Conservation (phyloP, 2,113 vertebrate species). For the Dicerorhinus sumatrensis region DNA sequence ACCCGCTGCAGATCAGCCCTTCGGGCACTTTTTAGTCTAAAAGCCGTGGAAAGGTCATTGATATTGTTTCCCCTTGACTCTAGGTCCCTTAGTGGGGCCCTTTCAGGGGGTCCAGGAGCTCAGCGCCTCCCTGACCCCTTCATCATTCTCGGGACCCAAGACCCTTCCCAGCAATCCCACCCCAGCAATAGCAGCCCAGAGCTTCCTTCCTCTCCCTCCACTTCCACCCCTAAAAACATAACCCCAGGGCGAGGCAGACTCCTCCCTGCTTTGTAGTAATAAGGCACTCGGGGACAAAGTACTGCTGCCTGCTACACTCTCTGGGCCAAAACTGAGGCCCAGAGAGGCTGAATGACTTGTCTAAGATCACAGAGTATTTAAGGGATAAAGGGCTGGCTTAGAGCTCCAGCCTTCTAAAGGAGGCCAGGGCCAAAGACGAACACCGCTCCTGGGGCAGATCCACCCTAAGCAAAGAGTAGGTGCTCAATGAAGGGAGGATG, state of each 20-base stretch:
- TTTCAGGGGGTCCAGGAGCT: background rate
- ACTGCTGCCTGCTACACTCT: background rate
- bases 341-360: background rate
- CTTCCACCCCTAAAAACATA: background rate
- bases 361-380: background rate
- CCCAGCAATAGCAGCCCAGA: background rate
- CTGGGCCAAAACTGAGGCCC: background rate
- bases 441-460: background rate
- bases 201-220: background rate
- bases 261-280: background rate
- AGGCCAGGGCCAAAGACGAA: background rate
- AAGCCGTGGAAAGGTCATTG: background rate
- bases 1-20: background rate
- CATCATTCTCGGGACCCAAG: background rate
- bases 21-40: background rate
- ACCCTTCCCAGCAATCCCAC: background rate
- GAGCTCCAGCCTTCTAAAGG: background rate
- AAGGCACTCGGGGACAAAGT: background rate
- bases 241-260: background rate
- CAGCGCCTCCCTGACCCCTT: background rate
- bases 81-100: background rate
- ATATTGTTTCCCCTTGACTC: background rate
- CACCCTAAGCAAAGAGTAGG: background rate
- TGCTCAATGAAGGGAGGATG: background rate
- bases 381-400: background rate